Base-by-base conservation (phyloP, 2,113 vertebrate genomes). In the Irena cyanogastra region DNA sequence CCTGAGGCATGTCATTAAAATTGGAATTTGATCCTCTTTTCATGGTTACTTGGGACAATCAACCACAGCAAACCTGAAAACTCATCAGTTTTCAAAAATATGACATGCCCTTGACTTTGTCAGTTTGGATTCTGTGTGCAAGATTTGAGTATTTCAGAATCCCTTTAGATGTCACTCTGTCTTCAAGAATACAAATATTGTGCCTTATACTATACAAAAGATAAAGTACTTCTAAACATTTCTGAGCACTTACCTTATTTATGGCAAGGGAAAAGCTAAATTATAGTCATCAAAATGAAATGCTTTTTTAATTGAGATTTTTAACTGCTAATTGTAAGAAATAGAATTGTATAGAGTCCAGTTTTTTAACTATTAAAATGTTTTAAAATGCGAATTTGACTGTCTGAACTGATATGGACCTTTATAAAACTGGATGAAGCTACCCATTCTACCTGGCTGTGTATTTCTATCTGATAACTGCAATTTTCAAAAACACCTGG, bases 141-240 rank as follows among this genome's bases (percentile, higher is more conserved):
- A 91, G 94, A 87, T 69, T 97, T 82, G 96, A 97, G 95, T 98
- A 95, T 98, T 98, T 98, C 98, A 98, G 97, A 98, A 98, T 98
- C 98, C 99, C 99, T 99, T 99, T 99, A 99, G 99, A 99, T 99
- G 99, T 99, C 99, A 99, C 99, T 99, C 98, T 99, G 99, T 98
- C 98, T 99, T 99, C 98, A 99, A 98, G 97, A 99, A 99, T 99
- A 96, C 93, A 75, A 52, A 90, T 94, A 69, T 63, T 83, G 66
- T 94, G 59, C 72, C 86, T 88, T 71, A 50, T 50, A 19, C 53
- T 77, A 30, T 90, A 76, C 18, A 75, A 93, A 93, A 93, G 83
- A 64, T 82, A 41, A 6, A 3, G 47, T 23, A 69, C 86, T 89
- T 96, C 85, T 92, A 87, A 92, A 85, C 24, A 47, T 92, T 97